A percentile compares a stretch with the other conserved stretches of the same genome.
These are phyloP conservation scores for Parascotia fuliginaria DNA, from an alignment of 2,888 invertebrate genomes.

Conservation along the genomic window DNA sequence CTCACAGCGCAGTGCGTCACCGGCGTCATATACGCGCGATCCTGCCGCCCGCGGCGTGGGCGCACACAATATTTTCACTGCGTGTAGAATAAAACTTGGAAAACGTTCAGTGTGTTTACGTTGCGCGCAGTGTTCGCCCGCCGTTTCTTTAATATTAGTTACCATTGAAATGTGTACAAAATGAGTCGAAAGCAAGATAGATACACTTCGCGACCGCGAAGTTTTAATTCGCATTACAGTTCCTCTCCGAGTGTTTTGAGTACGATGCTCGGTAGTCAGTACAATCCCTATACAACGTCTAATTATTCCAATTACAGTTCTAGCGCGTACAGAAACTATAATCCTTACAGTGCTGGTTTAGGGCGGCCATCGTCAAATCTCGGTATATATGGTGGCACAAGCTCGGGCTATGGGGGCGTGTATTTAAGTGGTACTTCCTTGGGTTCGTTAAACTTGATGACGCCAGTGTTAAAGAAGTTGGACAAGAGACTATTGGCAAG, in stretches of 20 bases:
- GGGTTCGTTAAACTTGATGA: conserved; percentile 85
- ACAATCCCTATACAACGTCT: conserved; percentile 66
- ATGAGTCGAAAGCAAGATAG: conserved; percentile 82
- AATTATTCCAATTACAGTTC: conserved; percentile 73
- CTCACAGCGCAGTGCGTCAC: conserved; percentile 63
- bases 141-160: conserved; percentile 36
- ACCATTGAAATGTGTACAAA: conserved; percentile 63
- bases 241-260: conserved; percentile 78
- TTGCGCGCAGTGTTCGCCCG: conserved; percentile 65
- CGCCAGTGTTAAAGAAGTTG: conserved; percentile 82
- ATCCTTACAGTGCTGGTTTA: conserved; percentile 76
- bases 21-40: conserved; percentile 60
- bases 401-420: conserved; percentile 89
- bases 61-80: conserved; percentile 74
- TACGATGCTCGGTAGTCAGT: conserved; percentile 71
- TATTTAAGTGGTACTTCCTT: conserved; percentile 87
- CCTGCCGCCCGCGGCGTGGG: conserved; percentile 62
- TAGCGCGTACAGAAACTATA: conserved; percentile 74
- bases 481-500: conserved; percentile 79
- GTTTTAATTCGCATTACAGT: conserved; percentile 74
- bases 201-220: conserved; percentile 73
- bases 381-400: conserved; percentile 87
- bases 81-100: conserved; percentile 63
- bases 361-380: conserved; percentile 70
- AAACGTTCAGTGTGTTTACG: conserved; percentile 76